Evolutionary conservation across 2,888 invertebrate species (phyloP), one percentile per base, ranked within the genome.

Genomic region (Ptycholaimellus sp.): DNA sequence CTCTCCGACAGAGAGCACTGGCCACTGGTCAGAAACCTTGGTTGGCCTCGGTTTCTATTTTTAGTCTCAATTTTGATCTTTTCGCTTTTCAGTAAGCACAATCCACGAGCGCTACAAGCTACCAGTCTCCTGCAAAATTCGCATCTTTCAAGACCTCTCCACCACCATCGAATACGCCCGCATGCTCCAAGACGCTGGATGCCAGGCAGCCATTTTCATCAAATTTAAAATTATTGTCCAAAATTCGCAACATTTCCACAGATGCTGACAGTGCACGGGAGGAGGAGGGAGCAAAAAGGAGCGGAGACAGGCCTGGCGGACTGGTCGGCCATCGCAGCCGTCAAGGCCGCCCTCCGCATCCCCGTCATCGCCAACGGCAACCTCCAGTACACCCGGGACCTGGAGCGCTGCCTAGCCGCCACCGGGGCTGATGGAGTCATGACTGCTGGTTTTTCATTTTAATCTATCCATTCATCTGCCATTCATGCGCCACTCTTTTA

Each of bases 321-420:
- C 61, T 96, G 93, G 93, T 67, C 71, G 48, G 76, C 81, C 56
- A 83, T 96, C 40, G 76, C 72, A 61, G 80, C 78, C 49, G 76
- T 93, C 33, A 77, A 77, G 75, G 70, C 79, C 47, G 72, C 73
- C 40, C 71, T 93, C 19, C 72, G 70, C 42, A 75, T 96, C 52
- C 93, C 96, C 13, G 79, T 96, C 54, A 73, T 93, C 58, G 85
- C 90, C 20, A 96, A 96, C 66, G 93, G 96, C 14, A 96, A 96
- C 57, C 81, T 96, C 47, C 82, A 90, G 59, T 77, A 76, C 51
- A 59, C 80, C 48, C 72, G 74, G 52, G 93, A 96, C 67, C 72
- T 81, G 2, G 64, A 74, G 39, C 67, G 73, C 44, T 96, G 93
- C 59, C 61, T 93, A 35, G 64, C 70, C 38, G 74, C 71, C 51